phyloP scores from a whole-genome alignment of 2,888 invertebrate species.

The Morpho deidamia region DNA sequence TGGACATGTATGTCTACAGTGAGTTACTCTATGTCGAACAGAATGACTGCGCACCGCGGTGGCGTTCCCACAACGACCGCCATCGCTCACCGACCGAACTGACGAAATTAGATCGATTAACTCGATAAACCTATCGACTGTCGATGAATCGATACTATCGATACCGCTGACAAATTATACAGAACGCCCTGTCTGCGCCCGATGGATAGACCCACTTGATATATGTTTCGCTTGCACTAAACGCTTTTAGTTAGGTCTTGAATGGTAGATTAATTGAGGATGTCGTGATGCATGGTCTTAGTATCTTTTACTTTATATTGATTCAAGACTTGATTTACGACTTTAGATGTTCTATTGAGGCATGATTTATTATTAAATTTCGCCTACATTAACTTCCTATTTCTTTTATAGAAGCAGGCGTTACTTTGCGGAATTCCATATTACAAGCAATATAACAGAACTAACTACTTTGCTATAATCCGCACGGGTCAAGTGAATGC shows the following conservation, averaged over 20 bases:
- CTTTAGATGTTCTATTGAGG: background rate
- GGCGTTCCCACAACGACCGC: constrained; percentile 71
- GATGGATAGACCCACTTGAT: constrained; percentile 19
- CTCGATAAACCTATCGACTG: constrained; percentile 71
- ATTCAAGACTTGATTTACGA: constrained; percentile 7
- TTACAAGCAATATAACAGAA: too few relatives aligned
- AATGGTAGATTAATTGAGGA: constrained; percentile 11
- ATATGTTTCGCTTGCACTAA: constrained; percentile 9
- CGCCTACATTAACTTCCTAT: too few relatives aligned
- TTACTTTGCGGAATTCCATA: too few relatives aligned
- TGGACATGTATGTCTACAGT: constrained; percentile 1
- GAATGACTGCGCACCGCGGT: constrained; percentile 67
- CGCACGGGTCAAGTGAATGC: too few relatives aligned
- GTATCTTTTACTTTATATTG: background rate
- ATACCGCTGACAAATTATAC: constrained; percentile 73
- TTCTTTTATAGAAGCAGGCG: too few relatives aligned
- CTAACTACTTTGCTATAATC: too few relatives aligned
- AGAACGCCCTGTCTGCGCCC: constrained; percentile 52
- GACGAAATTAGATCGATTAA: constrained; percentile 77
- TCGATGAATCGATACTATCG: constrained; percentile 52
- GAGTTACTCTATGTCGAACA: constrained; percentile 39
- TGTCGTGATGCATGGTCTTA: constrained; percentile 1
- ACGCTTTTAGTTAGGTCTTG: constrained; percentile 13
- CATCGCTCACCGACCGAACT: constrained; percentile 66
- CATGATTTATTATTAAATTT: background rate